These are phyloP conservation scores for Corydoras maculifer DNA, from an alignment of 2,113 vertebrate genomes.

Conservation along the genomic window DNA sequence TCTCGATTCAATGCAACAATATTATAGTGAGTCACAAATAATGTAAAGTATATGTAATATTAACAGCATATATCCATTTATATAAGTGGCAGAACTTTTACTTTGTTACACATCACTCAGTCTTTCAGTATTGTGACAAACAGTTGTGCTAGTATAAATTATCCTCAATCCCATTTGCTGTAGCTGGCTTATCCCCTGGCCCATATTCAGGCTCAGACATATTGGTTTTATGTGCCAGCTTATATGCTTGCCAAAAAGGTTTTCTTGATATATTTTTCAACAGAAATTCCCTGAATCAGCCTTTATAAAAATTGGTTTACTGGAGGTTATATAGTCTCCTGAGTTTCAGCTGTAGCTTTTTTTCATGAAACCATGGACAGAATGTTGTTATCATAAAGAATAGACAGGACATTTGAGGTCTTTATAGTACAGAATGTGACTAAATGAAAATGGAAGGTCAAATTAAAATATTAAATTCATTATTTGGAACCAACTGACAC, in stretches of 20 bases:
- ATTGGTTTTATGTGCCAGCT: conserved; percentile 16
- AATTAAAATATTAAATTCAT: no score
- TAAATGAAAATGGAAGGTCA: no score
- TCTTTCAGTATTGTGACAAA: conserved; percentile 1
- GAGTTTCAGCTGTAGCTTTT: no score
- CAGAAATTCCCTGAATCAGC: conserved; percentile 23
- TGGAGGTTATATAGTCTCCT: conserved; percentile 3
- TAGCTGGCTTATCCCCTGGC: conserved; percentile 11
- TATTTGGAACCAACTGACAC: no score
- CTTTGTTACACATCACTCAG: background rate
- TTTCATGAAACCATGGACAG: no score
- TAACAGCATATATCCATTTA: background rate
- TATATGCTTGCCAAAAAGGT: conserved; percentile 3
- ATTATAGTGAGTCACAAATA: no score
- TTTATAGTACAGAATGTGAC: no score
- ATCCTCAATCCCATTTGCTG: conserved; percentile 16
- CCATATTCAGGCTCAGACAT: conserved; percentile 15
- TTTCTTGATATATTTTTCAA: conserved; percentile 13
- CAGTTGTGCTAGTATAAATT: conserved; percentile 4
- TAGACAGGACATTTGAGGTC: no score
- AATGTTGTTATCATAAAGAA: no score
- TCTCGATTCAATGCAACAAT: background rate
- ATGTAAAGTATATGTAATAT: background rate
- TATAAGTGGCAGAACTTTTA: background rate
- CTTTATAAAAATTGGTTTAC: conserved; percentile 1